phyloP scores from a whole-genome alignment of 2,888 invertebrate species.

The Plusia festucae region DNA sequence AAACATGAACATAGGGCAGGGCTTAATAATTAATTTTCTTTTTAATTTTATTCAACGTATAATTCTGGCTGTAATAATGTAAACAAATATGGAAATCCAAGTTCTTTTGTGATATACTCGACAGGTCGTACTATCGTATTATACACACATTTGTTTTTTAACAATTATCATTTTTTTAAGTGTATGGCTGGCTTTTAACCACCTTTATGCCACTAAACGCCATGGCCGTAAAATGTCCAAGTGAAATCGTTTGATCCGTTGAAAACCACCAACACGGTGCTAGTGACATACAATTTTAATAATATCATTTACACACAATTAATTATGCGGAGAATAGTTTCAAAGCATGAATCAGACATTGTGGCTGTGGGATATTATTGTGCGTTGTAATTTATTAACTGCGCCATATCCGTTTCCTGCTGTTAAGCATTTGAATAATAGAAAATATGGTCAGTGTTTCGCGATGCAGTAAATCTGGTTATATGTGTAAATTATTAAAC shows the following conservation, averaged over 20 bases:
- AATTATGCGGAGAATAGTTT: conserved; percentile 55
- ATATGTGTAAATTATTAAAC: conserved; percentile 57
- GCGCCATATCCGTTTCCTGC: conserved; percentile 56
- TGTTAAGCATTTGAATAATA: conserved; percentile 53
- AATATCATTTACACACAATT: conserved; percentile 30
- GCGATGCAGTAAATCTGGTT: conserved; percentile 55
- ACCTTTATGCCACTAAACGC: neutral
- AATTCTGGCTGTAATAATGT: neutral
- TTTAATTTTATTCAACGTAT: neutral
- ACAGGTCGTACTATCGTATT: neutral
- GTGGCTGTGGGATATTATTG: conserved; percentile 40
- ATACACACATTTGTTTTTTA: too few species aligned
- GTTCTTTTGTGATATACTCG: neutral
- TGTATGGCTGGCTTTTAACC: neutral
- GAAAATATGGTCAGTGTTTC: conserved; percentile 55
- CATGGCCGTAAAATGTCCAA: conserved; percentile 1
- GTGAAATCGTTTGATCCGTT: neutral
- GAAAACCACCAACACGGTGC: neutral
- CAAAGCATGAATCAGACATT: conserved; percentile 49
- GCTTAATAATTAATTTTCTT: neutral
- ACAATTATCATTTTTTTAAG: neutral
- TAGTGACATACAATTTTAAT: conserved; percentile 33
- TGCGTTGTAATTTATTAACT: conserved; percentile 58
- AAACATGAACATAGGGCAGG: neutral
- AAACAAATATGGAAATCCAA: accelerated